These are phyloP conservation scores for rat (Rattus norvegicus) DNA, from an alignment of 2,113 vertebrate species.

Conservation along the genomic window DNA sequence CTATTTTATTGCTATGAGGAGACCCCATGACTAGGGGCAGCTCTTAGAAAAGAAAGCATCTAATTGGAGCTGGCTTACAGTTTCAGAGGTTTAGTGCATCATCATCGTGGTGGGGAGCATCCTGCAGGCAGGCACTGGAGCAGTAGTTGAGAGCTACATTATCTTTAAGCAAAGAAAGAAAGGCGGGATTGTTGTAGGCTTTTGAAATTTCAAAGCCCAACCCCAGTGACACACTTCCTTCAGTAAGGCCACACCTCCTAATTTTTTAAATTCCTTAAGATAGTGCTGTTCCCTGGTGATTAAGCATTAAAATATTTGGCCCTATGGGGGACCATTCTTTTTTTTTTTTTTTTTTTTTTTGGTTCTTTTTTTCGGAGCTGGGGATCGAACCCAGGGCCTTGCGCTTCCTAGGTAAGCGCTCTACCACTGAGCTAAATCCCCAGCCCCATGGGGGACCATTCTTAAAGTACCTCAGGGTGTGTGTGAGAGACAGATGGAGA, in stretches of 20 bases:
- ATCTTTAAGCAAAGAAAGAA: not conserved
- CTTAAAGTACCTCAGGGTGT: not conserved
- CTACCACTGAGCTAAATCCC: too few relatives aligned
- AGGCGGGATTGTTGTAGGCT: not conserved
- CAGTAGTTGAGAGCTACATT: not conserved
- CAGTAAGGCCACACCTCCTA: not conserved
- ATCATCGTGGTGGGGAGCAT: not conserved
- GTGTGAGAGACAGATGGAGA: not conserved
- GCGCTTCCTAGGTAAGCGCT: too few relatives aligned
- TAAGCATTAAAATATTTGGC: not conserved
- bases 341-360: too few relatives aligned
- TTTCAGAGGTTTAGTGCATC: not conserved
- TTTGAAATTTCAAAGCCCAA: not conserved
- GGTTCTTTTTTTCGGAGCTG: too few relatives aligned
- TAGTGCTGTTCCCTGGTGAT: not conserved
- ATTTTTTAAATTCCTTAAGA: not conserved
- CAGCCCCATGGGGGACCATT: not conserved
- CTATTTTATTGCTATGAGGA: not conserved
- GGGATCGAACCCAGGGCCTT: too few relatives aligned
- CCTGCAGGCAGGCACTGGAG: not conserved
- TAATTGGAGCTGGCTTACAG: not conserved
- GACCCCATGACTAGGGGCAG: not conserved
- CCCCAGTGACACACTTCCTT: not conserved
- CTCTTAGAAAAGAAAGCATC: not conserved
- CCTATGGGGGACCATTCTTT: not conserved